These are phyloP conservation scores for Anolis sagrei DNA, from an alignment of 2,113 vertebrate genomes.

Conservation along the genomic window DNA sequence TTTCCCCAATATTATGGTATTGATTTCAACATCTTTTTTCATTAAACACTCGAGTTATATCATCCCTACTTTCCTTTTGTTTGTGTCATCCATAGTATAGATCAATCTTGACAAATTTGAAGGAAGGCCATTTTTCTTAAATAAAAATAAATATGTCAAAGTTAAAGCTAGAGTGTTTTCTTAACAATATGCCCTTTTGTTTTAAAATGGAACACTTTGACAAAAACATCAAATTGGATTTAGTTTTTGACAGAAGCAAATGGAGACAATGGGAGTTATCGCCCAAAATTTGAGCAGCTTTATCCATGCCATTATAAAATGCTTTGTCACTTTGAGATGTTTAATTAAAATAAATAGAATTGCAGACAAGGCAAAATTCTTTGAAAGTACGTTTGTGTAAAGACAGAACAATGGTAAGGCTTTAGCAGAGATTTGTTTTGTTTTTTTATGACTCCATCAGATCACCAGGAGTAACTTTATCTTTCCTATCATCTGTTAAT, in stretches of 20 bases:
- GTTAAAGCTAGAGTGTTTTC: not conserved
- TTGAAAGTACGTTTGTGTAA: not conserved
- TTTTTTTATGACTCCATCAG: constrained; percentile 11
- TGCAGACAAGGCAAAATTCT: constrained; percentile 11
- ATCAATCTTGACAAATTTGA: not conserved
- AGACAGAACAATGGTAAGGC: constrained; percentile 6
- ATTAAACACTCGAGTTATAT: not conserved
- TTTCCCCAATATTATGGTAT: not conserved
- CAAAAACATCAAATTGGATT: not conserved
- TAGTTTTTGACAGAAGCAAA: not conserved
- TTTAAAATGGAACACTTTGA: constrained; percentile 3
- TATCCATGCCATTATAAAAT: not conserved
- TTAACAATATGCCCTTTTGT: not conserved
- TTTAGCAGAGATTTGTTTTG: not conserved
- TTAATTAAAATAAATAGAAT: constrained; percentile 29
- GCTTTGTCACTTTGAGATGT: constrained; percentile 10
- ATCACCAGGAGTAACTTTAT: constrained; percentile 26
- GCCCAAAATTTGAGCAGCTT: not conserved
- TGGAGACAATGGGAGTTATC: not conserved
- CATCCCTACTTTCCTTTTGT: not conserved
- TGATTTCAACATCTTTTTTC: not conserved
- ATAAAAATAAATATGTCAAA: not conserved
- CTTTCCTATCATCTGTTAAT: not conserved
- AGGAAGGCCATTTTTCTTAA: not conserved
- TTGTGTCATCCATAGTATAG: not conserved